Conservation (phyloP, 2,888 invertebrate genomes). For the Hoplodrina ambigua region DNA sequence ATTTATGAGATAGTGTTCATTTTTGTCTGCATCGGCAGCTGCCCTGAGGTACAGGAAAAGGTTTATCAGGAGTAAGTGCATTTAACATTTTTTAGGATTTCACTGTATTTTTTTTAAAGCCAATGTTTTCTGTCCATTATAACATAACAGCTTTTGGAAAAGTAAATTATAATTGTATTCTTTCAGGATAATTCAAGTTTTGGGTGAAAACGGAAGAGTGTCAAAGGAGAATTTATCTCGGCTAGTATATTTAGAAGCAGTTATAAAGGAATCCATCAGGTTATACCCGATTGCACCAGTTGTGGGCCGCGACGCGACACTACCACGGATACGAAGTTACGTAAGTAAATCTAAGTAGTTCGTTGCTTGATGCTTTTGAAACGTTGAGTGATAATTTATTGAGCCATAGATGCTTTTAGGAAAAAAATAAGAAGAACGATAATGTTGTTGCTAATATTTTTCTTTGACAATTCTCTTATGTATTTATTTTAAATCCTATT, state of each 20-base stretch:
- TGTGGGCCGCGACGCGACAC: conserved; percentile 40
- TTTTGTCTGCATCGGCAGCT: conserved; percentile 58
- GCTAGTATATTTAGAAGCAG: conserved; percentile 57
- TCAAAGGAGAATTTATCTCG: conserved; percentile 42
- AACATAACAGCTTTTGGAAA: no score
- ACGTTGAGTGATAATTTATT: no score
- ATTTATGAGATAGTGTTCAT: conserved; percentile 48
- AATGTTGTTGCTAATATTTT: not conserved
- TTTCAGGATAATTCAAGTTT: conserved; percentile 43
- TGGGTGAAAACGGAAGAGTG: conserved; percentile 44
- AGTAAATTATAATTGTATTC: not conserved
- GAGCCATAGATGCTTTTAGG: no score
- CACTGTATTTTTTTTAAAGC: no score
- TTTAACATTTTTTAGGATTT: not conserved
- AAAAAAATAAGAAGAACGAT: no score
- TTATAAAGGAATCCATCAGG: conserved; percentile 58
- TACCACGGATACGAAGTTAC: conserved; percentile 38
- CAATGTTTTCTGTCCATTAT: no score
- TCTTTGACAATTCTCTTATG: not conserved
- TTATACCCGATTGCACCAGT: conserved; percentile 55
- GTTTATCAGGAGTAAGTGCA: conserved; percentile 57
- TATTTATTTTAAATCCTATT: not conserved
- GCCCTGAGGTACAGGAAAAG: conserved; percentile 51
- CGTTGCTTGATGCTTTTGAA: no score
- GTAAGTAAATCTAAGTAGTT: conserved; percentile 31